These are phyloP conservation scores for Lutraria rhynchaena DNA, from an alignment of 1,140 invertebrate genomes.

Conservation along the genomic window DNA sequence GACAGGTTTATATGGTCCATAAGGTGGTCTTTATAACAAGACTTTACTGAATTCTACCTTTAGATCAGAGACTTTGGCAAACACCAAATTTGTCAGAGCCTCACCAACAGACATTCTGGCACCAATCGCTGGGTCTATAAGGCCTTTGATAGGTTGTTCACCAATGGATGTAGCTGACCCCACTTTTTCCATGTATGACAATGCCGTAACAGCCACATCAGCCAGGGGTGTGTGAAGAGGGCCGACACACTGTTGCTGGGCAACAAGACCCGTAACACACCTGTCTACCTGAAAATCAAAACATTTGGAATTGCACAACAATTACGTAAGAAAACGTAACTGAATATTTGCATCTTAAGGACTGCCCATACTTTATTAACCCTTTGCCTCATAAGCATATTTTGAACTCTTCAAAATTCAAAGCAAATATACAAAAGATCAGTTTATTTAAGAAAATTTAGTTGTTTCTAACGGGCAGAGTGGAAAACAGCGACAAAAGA, in stretches of 20 bases:
- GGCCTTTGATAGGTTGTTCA: conserved; percentile 97
- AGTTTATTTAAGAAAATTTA: no score
- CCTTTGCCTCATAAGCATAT: no score
- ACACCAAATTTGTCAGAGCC: conserved; percentile 96
- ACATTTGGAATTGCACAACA: no score
- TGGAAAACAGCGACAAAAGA: no score
- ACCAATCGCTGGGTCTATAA: conserved; percentile 91
- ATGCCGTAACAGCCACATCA: conserved; percentile 95
- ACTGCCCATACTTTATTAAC: no score
- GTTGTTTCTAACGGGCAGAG: no score
- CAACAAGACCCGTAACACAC: conserved; percentile 97
- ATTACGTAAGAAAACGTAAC: no score
- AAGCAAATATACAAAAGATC: no score
- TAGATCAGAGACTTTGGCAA: conserved; percentile 92
- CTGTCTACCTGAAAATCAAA: conserved; percentile 93
- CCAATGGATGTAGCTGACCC: conserved; percentile 97
- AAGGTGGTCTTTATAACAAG: no score
- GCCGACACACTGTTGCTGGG: conserved; percentile 98
- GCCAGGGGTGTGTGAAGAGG: conserved; percentile 97
- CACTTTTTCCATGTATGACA: conserved; percentile 85
- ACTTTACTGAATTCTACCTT: conserved; percentile 84
- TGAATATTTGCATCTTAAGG: no score
- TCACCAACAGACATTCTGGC: conserved; percentile 97
- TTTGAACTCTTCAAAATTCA: no score
- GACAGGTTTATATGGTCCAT: no score